A percentile compares a stretch with the other conserved stretches of the same genome.
Evolutionary conservation across 2,113 vertebrate genomes (phyloP).

Genomic region (Ploceus nigricollis): DNA sequence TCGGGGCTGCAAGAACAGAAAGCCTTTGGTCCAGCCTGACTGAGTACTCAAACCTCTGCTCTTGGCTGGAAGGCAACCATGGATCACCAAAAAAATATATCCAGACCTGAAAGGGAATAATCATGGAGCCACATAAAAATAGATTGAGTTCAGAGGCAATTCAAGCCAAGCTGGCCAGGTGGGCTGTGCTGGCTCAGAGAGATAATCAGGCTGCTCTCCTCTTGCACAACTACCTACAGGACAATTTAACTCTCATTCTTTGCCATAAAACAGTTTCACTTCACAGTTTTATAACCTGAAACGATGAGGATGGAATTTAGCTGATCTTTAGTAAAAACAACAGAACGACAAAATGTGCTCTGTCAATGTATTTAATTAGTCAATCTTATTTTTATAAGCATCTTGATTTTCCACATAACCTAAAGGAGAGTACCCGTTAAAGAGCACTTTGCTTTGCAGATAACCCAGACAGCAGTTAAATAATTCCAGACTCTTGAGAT

Average conservation of each 20-base stretch:
- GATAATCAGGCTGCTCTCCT: background rate
- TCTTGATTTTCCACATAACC: background rate
- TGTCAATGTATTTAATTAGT: background rate
- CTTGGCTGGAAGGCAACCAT: background rate
- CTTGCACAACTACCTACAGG: background rate
- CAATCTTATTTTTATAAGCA: background rate
- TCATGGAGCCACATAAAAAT: background rate
- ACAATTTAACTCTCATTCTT: background rate
- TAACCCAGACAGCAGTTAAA: background rate
- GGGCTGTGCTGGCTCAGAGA: background rate
- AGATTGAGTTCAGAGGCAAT: background rate
- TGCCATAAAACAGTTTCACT: background rate
- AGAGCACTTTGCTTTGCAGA: background rate
- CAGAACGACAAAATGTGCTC: background rate
- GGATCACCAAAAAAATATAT: background rate
- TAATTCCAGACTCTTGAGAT: background rate
- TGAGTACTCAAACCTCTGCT: background rate
- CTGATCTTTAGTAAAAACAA: background rate
- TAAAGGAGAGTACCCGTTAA: background rate
- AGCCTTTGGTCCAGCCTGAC: background rate
- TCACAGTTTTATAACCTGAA: background rate
- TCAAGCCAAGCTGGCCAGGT: background rate
- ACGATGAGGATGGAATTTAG: background rate
- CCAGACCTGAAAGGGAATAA: background rate
- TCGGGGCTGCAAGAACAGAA: background rate